phyloP scores from a whole-genome alignment of 2,797 vertebrate genomes.

The Mico argentatus region DNA sequence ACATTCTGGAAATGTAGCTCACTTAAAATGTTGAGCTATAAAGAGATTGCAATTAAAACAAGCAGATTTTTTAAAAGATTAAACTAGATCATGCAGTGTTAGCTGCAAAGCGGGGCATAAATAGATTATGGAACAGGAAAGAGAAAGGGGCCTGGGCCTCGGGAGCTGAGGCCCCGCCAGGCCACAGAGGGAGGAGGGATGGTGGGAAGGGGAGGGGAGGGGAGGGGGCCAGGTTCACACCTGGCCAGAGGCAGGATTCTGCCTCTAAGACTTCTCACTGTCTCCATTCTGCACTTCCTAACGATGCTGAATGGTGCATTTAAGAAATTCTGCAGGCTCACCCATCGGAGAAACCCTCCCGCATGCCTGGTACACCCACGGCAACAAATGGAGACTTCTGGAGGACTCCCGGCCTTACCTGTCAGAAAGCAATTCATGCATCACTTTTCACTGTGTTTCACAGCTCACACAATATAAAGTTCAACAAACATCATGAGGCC shows the following conservation, averaged over 20 bases:
- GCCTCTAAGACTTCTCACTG: constrained; percentile 65
- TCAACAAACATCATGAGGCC: no score
- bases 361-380: no score
- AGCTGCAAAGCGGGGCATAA: not conserved
- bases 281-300: constrained; percentile 59
- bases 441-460: no score
- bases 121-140: not conserved
- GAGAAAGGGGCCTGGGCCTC: constrained; percentile 86
- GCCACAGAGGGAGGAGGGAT: constrained; percentile 79
- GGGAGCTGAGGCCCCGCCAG: constrained; percentile 77
- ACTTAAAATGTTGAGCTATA: no score
- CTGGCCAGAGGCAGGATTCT: not conserved
- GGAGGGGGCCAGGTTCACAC: not conserved
- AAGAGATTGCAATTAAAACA: no score
- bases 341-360: no score
- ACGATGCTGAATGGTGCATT: no score
- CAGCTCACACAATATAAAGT: fast-evolving
- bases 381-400: no score
- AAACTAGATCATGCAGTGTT: not conserved
- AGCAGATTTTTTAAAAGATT: not conserved
- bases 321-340: no score
- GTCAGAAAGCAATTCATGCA: not conserved
- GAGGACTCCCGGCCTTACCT: not conserved
- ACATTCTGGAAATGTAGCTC: no score
- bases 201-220: constrained; percentile 25